Evolutionary conservation across 23 tunicate genomes (phyloP), one percentile per base, ranked within the genome.

Genomic region (Phallusia fumigata): DNA sequence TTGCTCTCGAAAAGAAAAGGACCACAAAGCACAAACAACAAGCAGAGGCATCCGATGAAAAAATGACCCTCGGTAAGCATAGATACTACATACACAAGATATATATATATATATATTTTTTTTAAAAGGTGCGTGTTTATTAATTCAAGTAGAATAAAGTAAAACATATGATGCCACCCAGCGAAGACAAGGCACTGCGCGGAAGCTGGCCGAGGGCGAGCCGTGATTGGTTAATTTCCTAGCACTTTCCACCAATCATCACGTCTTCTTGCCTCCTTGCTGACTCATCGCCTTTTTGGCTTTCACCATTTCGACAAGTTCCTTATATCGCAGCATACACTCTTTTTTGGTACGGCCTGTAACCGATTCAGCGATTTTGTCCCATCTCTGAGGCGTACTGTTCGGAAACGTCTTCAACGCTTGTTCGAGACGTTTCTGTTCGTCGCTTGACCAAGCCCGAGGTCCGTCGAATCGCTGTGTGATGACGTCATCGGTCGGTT

Each of bases 261-360:
- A 87, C 31, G 86, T 34, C 31, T 86, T 80, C 81, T 88, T 88
- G 47, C 79, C 86, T 11, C 75, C 31, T 88, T 88, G 79, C 49
- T 75, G 82, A 73, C 84, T 83, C 19, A 88, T 72, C 21, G 92
- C 90, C 79, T 92, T 92, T 47, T 92, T 92, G 5, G 97, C 97
- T 84, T 87, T 87, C 64, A 92, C 97, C 97, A 92, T 92, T 84
- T 92, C 97, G 32, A 92, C 97, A 12, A 92, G 75, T 16, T 92
- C 97, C 88, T 95, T 95, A 52, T 90, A 95, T 30, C 99, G 81
- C 52, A 95, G 18, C 95, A 95, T 90, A 79, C 99, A 95, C 84
- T 95, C 95, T 73, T 77, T 86, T 77, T 90, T 95, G 0, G 84
- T 90, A 47, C 95, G 74, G 0, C 82, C 69, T 19, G 80, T 50